Percentiles rank a stretch among this genome's conserved stretches.
Conservation (phyloP, 2,113 vertebrate genomes). For the Gadus chalcogrammus region DNA sequence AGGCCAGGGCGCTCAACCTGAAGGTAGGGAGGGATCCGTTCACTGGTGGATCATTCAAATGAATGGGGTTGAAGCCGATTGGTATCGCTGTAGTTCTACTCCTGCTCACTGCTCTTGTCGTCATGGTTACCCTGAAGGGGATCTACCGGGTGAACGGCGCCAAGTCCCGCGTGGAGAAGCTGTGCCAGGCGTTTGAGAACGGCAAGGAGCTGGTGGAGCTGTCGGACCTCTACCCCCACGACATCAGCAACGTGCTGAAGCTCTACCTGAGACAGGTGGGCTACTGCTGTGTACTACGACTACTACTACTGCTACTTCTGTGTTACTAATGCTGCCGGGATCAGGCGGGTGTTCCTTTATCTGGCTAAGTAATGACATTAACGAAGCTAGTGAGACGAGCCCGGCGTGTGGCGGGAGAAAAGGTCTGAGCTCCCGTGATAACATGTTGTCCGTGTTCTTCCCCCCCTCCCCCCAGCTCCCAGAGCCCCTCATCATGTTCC, state of each 20-base stretch:
- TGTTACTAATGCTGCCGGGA: neutral
- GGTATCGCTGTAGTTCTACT: neutral
- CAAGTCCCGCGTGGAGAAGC: conserved; percentile 94
- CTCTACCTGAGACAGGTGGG: conserved; percentile 94
- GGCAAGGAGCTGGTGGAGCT: conserved; percentile 96
- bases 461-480: conserved; percentile 79
- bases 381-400: too few relatives aligned
- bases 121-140: conserved; percentile 69
- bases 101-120: neutral
- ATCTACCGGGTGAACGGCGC: conserved; percentile 97
- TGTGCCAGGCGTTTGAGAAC: conserved; percentile 98
- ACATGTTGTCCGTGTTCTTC: too few relatives aligned
- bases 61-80: too few relatives aligned
- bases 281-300: neutral
- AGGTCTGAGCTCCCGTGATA: too few relatives aligned
- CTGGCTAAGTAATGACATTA: too few relatives aligned
- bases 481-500: conserved; percentile 94
- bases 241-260: conserved; percentile 98
- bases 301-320: too few relatives aligned
- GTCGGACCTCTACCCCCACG: conserved; percentile 91
- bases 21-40: conserved; percentile 78
- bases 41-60: too few relatives aligned
- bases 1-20: conserved; percentile 87
- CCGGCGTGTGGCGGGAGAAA: too few relatives aligned
- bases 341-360: too few relatives aligned